Conservation (phyloP, 92 coral and sea anemone species). For the Muricea muricata region DNA sequence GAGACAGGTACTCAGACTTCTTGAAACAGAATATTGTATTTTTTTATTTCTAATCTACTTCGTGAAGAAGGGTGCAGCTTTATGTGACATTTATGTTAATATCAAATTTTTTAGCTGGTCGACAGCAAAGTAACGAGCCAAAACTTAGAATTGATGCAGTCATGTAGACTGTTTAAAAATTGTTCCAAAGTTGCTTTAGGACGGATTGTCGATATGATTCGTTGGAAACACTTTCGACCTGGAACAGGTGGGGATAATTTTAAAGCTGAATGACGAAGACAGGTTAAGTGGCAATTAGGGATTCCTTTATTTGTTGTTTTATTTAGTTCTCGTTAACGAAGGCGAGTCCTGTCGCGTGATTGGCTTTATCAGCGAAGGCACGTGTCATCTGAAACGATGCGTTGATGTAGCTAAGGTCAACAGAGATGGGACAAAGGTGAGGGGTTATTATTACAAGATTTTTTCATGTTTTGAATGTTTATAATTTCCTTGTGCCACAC, state of each 20-base stretch:
- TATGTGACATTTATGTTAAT: background rate
- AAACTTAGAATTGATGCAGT: constrained; percentile 80
- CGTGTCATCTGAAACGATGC: constrained; percentile 76
- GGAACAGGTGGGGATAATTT: constrained; percentile 72
- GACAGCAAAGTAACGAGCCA: constrained; percentile 79
- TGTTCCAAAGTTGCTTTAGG: constrained; percentile 92
- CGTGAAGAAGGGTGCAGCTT: background rate
- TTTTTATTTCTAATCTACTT: no score
- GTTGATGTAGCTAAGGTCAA: constrained; percentile 84
- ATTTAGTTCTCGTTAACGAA: constrained; percentile 85
- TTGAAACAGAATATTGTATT: no score
- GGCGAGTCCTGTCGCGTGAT: constrained; percentile 93
- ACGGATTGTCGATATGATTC: constrained; percentile 84
- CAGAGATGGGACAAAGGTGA: constrained; percentile 91
- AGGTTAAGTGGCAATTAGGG: background rate
- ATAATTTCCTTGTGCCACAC: background rate
- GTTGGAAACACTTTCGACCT: constrained; percentile 85
- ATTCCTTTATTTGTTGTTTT: background rate
- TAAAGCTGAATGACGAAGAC: background rate
- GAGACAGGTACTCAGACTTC: constrained; percentile 74
- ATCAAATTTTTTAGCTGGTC: constrained; percentile 74
- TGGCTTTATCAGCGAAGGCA: constrained; percentile 88
- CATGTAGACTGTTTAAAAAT: constrained; percentile 84
- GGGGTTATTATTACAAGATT: background rate
- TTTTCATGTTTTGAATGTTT: background rate